phyloP scores from a whole-genome alignment of 2,888 invertebrate species.

The Embidobia sp. region DNA sequence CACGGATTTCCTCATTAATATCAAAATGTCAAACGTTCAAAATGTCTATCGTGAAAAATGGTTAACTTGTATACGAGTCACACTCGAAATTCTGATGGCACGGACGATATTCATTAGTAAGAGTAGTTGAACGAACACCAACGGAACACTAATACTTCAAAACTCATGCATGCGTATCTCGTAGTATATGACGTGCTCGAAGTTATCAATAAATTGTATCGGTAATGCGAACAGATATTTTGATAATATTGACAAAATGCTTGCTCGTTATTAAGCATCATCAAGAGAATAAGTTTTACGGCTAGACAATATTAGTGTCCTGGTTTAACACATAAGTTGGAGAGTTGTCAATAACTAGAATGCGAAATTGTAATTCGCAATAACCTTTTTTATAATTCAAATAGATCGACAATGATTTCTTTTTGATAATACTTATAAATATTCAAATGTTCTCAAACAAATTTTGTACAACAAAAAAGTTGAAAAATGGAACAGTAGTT shows the following conservation, averaged over 20 bases:
- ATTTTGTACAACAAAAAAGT: no score
- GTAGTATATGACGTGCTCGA: slow-evolving; percentile 34
- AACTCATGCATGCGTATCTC: slow-evolving; percentile 13
- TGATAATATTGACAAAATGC: slow-evolving; percentile 48
- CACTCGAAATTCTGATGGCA: slow-evolving; percentile 44
- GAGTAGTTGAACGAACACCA: slow-evolving; percentile 38
- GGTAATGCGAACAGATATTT: slow-evolving; percentile 39
- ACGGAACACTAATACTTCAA: slow-evolving; percentile 30
- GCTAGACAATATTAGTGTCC: slow-evolving; percentile 2
- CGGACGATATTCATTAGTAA: slow-evolving; percentile 47
- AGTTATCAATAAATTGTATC: slow-evolving; percentile 53
- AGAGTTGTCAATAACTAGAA: no score
- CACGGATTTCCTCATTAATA: slow-evolving; percentile 52
- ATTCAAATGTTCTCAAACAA: no score
- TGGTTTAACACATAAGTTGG: no score
- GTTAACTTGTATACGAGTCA: slow-evolving; percentile 46
- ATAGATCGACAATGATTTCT: no score
- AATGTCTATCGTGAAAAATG: slow-evolving; percentile 55
- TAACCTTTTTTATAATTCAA: no score
- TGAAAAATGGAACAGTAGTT: no score
- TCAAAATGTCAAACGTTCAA: slow-evolving; percentile 46
- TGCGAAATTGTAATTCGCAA: no score
- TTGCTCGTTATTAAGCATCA: slow-evolving; percentile 37
- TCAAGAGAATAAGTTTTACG: slow-evolving; percentile 11
- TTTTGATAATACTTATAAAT: no score